Evolutionary conservation across 1,140 invertebrate species (phyloP), one percentile per base, ranked within the genome.

Genomic region (Conus ventricosus): DNA sequence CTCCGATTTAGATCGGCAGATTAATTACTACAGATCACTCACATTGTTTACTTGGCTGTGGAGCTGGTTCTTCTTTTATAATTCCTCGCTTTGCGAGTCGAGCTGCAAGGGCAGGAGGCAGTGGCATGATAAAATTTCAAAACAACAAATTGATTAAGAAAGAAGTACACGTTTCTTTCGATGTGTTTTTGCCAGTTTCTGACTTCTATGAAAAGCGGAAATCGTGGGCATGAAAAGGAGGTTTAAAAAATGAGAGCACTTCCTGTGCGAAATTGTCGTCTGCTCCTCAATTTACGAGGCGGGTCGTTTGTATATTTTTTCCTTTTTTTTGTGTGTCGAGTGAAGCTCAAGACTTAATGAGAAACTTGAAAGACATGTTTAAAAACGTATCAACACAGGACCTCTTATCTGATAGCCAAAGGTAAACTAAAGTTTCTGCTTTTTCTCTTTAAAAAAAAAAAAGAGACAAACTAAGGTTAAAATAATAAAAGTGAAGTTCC

Each of bases 1-100:
- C 39, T 39, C 39, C 39, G 39, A 39, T 39, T 39, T 39, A 1
- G 39, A 39, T 39, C 39, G 39, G 39, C 39, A 39, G 39, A 39
- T 39, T 39, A 0, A 39, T 39, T 39, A 39, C 39, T 39, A 39
- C 39, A 39, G 39, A 39, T 39, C 39, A 39, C 95, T 96, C 95
- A 94, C 88, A 84, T 84, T 20, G 85, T 27, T 85, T 60, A 71
- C 51, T 63, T 57, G 82, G 39, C 60, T 76, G 82, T 85, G 90
- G 83, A 63, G 89, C 87, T 87, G 91, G 88, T 54, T 85, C 67
- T 80, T 92, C 88, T 53, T 88, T 91, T 25, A 96, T 88, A 84
- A 99, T 96, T 76, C 98, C 98, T 92, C 98, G 95, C 95, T 98
- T 98, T 11, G 98, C 97, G 90, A 99, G 96, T 92, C 97, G 96